phyloP scores from a whole-genome alignment of 2,888 invertebrate species.

The Sarcophaga subvicina region DNA sequence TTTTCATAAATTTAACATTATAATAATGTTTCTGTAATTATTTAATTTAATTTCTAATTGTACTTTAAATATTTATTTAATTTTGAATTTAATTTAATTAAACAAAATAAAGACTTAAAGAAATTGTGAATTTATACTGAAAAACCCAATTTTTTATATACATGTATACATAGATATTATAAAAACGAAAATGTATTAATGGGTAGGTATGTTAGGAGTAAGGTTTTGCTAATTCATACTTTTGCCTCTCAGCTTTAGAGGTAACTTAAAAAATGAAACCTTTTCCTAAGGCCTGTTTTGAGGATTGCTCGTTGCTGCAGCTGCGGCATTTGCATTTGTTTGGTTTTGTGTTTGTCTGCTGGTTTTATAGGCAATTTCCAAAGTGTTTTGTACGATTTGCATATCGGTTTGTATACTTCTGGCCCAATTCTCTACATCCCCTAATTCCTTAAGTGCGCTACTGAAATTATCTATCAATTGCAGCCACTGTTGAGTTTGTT shows the following conservation, averaged over 20 bases:
- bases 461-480: slow-evolving; percentile 94
- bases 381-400: slow-evolving; percentile 93
- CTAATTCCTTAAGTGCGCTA: slow-evolving; percentile 93
- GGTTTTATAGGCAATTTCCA: slow-evolving; percentile 96
- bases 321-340: not conserved
- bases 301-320: not conserved
- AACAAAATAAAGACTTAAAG: slow-evolving; percentile 44
- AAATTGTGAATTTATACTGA: slow-evolving; percentile 47
- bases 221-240: slow-evolving; percentile 7
- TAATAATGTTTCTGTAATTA: slow-evolving; percentile 45
- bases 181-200: too few relatives aligned
- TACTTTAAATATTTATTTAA: slow-evolving; percentile 33
- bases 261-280: slow-evolving; percentile 12
- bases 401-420: slow-evolving; percentile 98
- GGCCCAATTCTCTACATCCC: slow-evolving; percentile 99
- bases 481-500: slow-evolving; percentile 99
- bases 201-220: not conserved
- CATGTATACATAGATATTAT: too few relatives aligned
- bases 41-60: slow-evolving; percentile 31
- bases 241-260: slow-evolving; percentile 4
- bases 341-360: slow-evolving; percentile 81
- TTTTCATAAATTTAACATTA: slow-evolving; percentile 18
- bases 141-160: not conserved
- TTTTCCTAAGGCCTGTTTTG: not conserved
- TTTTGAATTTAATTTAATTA: slow-evolving; percentile 31